Evolutionary conservation across 1,140 invertebrate genomes (phyloP).

Genomic region (Brachionus paranguensis): DNA sequence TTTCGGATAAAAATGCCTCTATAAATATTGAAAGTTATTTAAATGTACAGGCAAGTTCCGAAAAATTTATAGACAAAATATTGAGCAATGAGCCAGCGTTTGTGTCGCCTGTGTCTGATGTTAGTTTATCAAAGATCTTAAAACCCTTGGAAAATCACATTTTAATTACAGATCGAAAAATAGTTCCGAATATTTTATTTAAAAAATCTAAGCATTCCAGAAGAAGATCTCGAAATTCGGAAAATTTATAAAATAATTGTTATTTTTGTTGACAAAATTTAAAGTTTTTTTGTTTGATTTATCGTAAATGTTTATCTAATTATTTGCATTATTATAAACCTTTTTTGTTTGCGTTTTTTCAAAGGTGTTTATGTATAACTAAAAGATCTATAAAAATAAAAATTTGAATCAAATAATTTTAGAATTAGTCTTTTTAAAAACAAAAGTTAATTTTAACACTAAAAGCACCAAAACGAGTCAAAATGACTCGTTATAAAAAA

Average conservation of each 20-base stretch:
- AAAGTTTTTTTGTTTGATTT: too few species aligned
- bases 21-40: constrained; percentile 15
- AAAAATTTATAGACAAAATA: neutral
- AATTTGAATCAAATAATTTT: too few species aligned
- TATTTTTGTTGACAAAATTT: too few species aligned
- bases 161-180: constrained; percentile 8
- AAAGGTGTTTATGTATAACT: too few species aligned
- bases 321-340: too few species aligned
- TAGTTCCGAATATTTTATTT: constrained; percentile 1
- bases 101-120: neutral
- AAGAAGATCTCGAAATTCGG: neutral
- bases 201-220: neutral
- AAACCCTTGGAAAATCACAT: neutral
- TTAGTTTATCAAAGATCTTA: neutral
- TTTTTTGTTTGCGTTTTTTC: too few species aligned
- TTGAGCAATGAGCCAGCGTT: neutral
- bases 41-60: neutral
- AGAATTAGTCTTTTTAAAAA: too few species aligned
- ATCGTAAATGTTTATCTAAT: too few species aligned
- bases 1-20: neutral
- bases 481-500: too few species aligned
- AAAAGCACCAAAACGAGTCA: too few species aligned
- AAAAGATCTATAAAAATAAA: too few species aligned
- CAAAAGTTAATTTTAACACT: too few species aligned
- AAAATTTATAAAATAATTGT: neutral